These are phyloP conservation scores for Dendrolimus pini DNA, from an alignment of 2,888 invertebrate genomes.

Conservation along the genomic window DNA sequence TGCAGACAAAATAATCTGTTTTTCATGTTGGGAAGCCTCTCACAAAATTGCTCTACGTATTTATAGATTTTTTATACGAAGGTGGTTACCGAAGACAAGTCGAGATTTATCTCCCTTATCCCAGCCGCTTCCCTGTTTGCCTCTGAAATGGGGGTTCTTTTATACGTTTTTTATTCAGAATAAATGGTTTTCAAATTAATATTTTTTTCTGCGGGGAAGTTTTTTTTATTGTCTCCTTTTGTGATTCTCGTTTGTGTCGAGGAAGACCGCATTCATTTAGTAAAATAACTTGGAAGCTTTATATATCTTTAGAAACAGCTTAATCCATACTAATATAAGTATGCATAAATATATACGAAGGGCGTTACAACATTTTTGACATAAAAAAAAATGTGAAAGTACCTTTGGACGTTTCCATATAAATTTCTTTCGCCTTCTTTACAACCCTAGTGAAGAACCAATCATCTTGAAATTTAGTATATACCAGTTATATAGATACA, in stretches of 20 bases:
- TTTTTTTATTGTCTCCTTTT: constrained; percentile 43
- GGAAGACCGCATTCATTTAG: background rate
- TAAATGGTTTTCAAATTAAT: constrained; percentile 59
- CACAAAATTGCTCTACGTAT: constrained; percentile 38
- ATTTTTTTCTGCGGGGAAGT: constrained; percentile 37
- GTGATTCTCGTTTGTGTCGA: constrained; percentile 20
- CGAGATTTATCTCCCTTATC: constrained; percentile 51
- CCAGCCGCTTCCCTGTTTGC: constrained; percentile 36
- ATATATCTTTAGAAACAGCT: too few species aligned
- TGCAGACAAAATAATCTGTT: constrained; percentile 42
- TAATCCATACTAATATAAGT: too few species aligned
- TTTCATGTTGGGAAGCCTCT: constrained; percentile 33
- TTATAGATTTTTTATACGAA: constrained; percentile 33
- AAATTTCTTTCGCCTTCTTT: too few species aligned
- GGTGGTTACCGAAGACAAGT: constrained; percentile 41
- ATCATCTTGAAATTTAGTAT: too few species aligned
- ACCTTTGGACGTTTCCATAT: too few species aligned
- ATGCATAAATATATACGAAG: too few species aligned
- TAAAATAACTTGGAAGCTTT: too few species aligned
- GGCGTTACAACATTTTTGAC: too few species aligned
- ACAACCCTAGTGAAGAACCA: too few species aligned
- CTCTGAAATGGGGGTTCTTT: constrained; percentile 42
- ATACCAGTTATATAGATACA: too few species aligned
- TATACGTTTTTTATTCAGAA: constrained; percentile 46
- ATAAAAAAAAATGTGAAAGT: too few species aligned